Conservation (phyloP, 2,888 invertebrate genomes). For the Euclidia mi region DNA sequence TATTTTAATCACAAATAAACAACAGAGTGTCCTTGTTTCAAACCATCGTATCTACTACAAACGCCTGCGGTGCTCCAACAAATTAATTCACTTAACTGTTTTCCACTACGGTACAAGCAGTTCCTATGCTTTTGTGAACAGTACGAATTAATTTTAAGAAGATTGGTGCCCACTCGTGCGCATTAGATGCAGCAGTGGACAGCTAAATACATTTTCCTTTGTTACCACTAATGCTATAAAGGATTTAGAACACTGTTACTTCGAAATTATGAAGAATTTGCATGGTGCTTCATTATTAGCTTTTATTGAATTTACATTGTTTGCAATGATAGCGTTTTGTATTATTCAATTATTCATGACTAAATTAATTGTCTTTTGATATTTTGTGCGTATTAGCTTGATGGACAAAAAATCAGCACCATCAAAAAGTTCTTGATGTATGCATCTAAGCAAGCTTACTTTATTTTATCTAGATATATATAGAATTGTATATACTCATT, state of each 20-base stretch:
- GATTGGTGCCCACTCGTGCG: constrained; percentile 61
- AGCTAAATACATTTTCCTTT: constrained; percentile 42
- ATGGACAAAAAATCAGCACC: too few species aligned
- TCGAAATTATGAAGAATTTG: constrained; percentile 7
- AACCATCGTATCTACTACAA: background rate
- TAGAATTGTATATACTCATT: too few species aligned
- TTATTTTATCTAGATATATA: too few species aligned
- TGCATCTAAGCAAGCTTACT: too few species aligned
- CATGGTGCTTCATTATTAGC: background rate
- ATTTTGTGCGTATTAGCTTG: too few species aligned
- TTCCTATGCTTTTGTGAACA: constrained; percentile 47
- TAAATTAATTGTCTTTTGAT: too few species aligned
- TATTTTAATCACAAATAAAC: constrained; percentile 6
- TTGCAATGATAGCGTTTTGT: background rate
- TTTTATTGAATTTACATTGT: background rate
- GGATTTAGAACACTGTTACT: constrained; percentile 28
- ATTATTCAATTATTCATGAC: too few species aligned
- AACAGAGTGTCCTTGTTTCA: background rate
- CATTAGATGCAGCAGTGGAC: constrained; percentile 48
- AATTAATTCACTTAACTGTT: constrained; percentile 58
- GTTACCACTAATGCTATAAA: constrained; percentile 34
- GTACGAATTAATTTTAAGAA: constrained; percentile 60
- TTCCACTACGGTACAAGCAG: constrained; percentile 50
- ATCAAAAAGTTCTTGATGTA: too few species aligned
- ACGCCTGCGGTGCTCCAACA: constrained; percentile 11